Conservation (phyloP, 2,888 invertebrate species). For the Erebia aethiops region DNA sequence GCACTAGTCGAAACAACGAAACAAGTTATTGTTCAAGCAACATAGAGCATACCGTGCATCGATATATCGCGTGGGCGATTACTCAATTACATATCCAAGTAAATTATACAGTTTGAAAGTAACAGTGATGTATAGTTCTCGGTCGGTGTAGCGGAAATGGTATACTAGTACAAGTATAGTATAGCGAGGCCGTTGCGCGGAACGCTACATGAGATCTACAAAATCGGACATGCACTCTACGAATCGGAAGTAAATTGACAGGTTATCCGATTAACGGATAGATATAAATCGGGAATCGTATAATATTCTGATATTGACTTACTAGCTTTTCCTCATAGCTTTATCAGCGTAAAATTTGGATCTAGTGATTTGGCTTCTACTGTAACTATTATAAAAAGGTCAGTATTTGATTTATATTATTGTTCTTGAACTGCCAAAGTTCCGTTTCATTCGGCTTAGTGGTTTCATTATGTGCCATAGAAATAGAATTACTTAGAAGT, state of each 20-base stretch:
- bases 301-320: no score
- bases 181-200: constrained; percentile 51
- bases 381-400: no score
- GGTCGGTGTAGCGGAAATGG: constrained; percentile 55
- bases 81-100: constrained; percentile 53
- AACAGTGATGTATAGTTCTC: constrained; percentile 62
- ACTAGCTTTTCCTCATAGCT: no score
- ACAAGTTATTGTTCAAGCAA: constrained; percentile 27
- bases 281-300: not conserved
- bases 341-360: no score
- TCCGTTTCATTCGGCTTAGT: no score
- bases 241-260: constrained; percentile 45
- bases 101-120: constrained; percentile 69
- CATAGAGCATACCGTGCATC: constrained; percentile 48
- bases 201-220: constrained; percentile 51
- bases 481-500: no score
- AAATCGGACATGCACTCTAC: constrained; percentile 49
- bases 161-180: constrained; percentile 18
- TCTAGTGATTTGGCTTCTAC: no score
- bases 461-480: no score
- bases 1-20: constrained; percentile 5
- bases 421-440: no score
- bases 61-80: constrained; percentile 65
- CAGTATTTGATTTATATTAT: no score
- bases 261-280: constrained; percentile 19